Conservation (phyloP, 2,797 vertebrate species). For the Poecilia velifera region DNA sequence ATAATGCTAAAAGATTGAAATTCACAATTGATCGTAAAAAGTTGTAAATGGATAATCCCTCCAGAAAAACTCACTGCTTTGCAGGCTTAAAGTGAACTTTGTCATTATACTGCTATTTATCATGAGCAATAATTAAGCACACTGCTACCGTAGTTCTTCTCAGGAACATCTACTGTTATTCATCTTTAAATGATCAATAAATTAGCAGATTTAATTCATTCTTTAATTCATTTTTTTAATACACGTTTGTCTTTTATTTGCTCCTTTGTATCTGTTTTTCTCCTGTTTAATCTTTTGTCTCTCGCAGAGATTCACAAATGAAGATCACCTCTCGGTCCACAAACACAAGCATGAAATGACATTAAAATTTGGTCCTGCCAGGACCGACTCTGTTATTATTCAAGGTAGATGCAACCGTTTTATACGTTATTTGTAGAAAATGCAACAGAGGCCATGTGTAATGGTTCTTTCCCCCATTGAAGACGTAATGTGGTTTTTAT, state of each 20-base stretch:
- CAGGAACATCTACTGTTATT: not conserved
- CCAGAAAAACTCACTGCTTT: not conserved
- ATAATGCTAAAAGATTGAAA: not conserved
- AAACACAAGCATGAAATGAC: slow-evolving; percentile 99
- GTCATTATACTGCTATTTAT: not conserved
- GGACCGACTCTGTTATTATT: slow-evolving; percentile 84
- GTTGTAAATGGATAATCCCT: not conserved
- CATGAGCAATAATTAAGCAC: not conserved
- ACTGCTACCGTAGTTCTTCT: not conserved
- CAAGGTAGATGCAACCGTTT: slow-evolving; percentile 71
- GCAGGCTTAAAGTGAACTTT: not conserved
- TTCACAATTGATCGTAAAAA: not conserved
- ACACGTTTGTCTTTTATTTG: not conserved
- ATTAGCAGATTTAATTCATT: not conserved
- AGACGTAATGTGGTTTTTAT: not conserved
- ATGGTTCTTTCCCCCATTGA: not conserved
- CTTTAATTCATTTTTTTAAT: not conserved
- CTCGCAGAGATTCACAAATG: slow-evolving; percentile 94
- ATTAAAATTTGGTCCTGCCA: slow-evolving; percentile 92
- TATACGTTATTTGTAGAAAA: not conserved
- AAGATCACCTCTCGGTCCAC: slow-evolving; percentile 98
- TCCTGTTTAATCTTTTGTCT: slow-evolving; percentile 9
- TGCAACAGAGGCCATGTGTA: not conserved
- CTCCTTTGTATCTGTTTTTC: not conserved
- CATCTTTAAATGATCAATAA: not conserved